Conservation (phyloP, 1,140 invertebrate species). For the Drosophila lacteicornis region DNA sequence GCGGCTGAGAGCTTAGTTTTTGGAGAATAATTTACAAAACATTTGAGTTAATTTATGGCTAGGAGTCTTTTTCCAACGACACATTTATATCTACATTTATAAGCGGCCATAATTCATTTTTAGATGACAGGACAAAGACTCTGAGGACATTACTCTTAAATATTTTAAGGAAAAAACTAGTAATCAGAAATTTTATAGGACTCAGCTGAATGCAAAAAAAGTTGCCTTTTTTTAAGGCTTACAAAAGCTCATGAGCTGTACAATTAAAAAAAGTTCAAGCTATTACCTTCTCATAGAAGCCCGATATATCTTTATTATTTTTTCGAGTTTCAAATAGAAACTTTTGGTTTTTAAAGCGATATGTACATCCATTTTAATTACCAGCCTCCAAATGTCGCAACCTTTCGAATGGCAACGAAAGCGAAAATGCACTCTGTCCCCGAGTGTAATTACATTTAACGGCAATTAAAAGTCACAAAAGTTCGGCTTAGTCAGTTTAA, state of each 20-base stretch:
- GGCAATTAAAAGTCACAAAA: conserved; percentile 73
- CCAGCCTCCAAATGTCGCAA: background rate
- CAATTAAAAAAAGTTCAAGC: no score
- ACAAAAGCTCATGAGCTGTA: no score
- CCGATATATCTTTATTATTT: no score
- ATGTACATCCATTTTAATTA: conserved; percentile 4
- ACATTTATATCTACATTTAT: background rate
- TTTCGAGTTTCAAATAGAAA: background rate
- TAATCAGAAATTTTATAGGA: no score
- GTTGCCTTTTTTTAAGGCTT: no score
- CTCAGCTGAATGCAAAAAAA: no score
- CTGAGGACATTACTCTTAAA: no score
- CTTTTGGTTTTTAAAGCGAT: background rate
- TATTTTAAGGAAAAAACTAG: no score
- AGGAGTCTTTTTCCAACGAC: background rate
- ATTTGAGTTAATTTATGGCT: conserved; percentile 19
- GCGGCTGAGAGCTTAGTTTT: background rate
- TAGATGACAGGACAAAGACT: background rate
- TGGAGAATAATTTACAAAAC: background rate
- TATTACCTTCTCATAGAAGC: no score
- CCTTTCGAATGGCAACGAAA: conserved; percentile 2
- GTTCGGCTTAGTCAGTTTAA: conserved; percentile 60
- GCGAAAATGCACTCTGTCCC: conserved; percentile 7
- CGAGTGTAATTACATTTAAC: conserved; percentile 48
- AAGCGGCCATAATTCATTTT: background rate